A percentile compares a stretch with the other conserved stretches of the same genome.
These are phyloP conservation scores for Luperina nickerlii DNA, from an alignment of 2,888 invertebrate genomes.

Conservation along the genomic window DNA sequence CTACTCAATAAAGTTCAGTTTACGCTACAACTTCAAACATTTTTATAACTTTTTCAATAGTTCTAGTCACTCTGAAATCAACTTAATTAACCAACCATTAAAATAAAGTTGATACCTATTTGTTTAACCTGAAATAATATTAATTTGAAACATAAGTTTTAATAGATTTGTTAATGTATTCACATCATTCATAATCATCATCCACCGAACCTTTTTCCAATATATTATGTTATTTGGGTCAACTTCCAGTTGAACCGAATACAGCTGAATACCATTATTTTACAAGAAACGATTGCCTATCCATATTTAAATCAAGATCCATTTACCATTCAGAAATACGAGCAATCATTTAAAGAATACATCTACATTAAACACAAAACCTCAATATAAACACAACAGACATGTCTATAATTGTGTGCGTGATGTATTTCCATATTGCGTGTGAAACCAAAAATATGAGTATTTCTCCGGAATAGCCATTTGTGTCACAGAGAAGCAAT, in stretches of 20 bases:
- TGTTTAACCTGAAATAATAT: no score
- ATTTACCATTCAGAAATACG: neutral
- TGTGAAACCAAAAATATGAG: conserved; percentile 56
- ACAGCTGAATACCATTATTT: neutral
- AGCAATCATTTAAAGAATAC: neutral
- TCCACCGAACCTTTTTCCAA: neutral
- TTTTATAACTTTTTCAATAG: no score
- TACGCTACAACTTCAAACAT: no score
- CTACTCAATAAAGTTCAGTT: no score
- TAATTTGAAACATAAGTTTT: no score
- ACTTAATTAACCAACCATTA: no score
- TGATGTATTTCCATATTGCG: conserved; percentile 66
- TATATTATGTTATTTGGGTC: neutral
- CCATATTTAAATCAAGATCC: neutral
- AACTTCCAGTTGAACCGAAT: neutral
- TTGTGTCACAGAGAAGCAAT: neutral
- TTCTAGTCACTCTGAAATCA: no score
- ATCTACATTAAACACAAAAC: conserved; percentile 22
- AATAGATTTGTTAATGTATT: no score
- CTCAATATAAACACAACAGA: conserved; percentile 35
- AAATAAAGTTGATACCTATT: no score
- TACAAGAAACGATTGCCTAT: neutral
- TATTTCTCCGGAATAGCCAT: conserved; percentile 32
- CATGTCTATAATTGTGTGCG: conserved; percentile 42
- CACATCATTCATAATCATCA: neutral